These are phyloP conservation scores for Leptopilina boulardi DNA, from an alignment of 1,140 invertebrate genomes.

Conservation along the genomic window DNA sequence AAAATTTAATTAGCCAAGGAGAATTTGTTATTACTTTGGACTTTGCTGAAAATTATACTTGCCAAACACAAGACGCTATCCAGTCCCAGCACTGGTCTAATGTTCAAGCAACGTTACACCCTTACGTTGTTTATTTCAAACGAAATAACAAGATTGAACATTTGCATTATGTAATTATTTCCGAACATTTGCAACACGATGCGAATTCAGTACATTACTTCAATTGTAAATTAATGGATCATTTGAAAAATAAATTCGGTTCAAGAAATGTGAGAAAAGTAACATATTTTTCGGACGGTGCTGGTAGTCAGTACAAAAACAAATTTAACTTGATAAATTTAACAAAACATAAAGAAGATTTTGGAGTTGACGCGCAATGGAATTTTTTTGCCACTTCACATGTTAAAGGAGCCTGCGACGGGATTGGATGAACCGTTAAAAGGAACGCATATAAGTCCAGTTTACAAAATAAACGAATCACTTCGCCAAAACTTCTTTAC, in stretches of 20 bases:
- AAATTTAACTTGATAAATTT: neutral
- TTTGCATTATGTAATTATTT: neutral
- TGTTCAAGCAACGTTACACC: neutral
- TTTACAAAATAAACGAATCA: neutral
- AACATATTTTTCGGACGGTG: neutral
- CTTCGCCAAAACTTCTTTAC: neutral
- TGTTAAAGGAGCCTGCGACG: neutral
- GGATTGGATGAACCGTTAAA: neutral
- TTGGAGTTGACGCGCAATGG: neutral
- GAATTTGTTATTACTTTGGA: no score
- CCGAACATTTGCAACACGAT: neutral
- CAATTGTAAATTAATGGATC: neutral
- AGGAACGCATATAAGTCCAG: conserved; percentile 2
- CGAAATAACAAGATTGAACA: neutral
- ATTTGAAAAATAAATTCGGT: neutral
- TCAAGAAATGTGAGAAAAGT: neutral
- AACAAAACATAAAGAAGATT: neutral
- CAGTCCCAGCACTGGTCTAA: neutral
- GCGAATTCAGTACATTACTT: neutral
- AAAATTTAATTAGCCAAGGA: no score
- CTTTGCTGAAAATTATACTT: no score
- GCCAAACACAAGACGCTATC: no score
- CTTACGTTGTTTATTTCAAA: neutral
- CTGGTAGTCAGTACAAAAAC: neutral
- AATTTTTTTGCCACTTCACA: neutral